phyloP scores from a whole-genome alignment of 2,797 vertebrate genomes.

The Myotis daubentonii region DNA sequence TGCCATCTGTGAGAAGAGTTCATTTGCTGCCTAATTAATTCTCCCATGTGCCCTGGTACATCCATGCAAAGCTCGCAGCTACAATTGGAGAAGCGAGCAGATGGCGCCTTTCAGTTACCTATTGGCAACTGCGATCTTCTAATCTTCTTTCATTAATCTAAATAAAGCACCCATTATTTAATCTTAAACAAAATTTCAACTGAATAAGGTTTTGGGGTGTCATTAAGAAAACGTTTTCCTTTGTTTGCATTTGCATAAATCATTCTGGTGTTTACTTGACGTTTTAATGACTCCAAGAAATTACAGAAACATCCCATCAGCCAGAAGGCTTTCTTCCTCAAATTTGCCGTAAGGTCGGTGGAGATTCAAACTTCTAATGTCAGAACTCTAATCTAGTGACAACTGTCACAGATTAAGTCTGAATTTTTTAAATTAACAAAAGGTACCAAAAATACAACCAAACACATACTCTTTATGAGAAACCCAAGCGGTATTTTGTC shows the following conservation, averaged over 20 bases:
- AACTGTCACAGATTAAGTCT: neutral
- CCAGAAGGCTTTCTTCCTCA: neutral
- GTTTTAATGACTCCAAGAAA: neutral
- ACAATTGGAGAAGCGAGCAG: constrained; percentile 49
- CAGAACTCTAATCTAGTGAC: neutral
- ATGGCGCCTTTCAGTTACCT: constrained; percentile 62
- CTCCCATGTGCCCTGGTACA: constrained; percentile 49
- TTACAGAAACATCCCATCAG: neutral
- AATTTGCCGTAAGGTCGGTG: neutral
- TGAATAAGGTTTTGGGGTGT: neutral
- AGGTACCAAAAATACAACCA: neutral
- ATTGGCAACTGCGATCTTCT: constrained; percentile 70
- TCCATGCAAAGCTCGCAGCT: constrained; percentile 46
- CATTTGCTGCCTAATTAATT: constrained; percentile 77
- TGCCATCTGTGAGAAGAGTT: constrained; percentile 75
- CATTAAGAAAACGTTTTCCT: constrained; percentile 56
- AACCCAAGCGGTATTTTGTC: neutral
- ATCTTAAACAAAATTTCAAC: constrained; percentile 64
- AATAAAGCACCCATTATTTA: constrained; percentile 72
- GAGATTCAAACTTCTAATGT: neutral
- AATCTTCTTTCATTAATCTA: constrained; percentile 78
- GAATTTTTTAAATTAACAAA: constrained; percentile 9
- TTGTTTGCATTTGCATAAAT: constrained; percentile 44
- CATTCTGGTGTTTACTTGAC: constrained; percentile 26
- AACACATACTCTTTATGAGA: neutral